phyloP scores from a whole-genome alignment of 1,140 invertebrate genomes.

The Heliconius congener region DNA sequence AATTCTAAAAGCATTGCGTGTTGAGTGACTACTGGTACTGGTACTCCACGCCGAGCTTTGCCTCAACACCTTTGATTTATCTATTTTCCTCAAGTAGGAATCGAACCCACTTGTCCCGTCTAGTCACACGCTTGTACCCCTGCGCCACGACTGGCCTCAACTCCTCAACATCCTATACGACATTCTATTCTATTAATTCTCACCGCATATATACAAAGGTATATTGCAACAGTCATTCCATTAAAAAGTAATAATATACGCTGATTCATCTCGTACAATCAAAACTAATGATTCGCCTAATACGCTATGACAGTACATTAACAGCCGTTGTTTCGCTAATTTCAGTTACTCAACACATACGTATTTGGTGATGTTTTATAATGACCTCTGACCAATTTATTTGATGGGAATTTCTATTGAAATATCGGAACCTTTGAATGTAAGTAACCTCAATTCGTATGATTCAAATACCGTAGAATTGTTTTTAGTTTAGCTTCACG shows the following conservation, averaged over 20 bases:
- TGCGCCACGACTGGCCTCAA: no score
- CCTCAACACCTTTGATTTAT: no score
- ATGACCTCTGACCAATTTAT: constrained; percentile 2
- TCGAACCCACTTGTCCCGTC: no score
- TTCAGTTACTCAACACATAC: not conserved
- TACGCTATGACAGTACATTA: constrained; percentile 8
- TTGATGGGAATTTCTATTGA: constrained; percentile 4
- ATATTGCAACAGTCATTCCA: not conserved
- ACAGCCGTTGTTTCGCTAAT: constrained; percentile 2
- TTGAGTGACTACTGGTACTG: no score
- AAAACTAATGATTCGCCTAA: constrained; percentile 11
- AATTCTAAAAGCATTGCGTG: no score
- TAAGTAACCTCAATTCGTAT: no score
- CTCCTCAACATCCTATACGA: not conserved
- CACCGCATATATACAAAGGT: not conserved
- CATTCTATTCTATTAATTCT: not conserved
- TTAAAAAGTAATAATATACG: constrained; percentile 8
- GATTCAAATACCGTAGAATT: no score
- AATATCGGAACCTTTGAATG: not conserved
- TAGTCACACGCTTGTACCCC: no score
- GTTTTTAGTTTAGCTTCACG: no score
- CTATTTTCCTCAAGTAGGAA: no score
- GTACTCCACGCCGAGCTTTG: no score
- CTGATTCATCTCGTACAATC: constrained; percentile 9
- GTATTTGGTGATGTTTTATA: constrained; percentile 4